Percentiles rank a stretch among this genome's conserved stretches.
Evolutionary conservation across 1,140 invertebrate genomes (phyloP).

Genomic region (Penaeus japonicus): DNA sequence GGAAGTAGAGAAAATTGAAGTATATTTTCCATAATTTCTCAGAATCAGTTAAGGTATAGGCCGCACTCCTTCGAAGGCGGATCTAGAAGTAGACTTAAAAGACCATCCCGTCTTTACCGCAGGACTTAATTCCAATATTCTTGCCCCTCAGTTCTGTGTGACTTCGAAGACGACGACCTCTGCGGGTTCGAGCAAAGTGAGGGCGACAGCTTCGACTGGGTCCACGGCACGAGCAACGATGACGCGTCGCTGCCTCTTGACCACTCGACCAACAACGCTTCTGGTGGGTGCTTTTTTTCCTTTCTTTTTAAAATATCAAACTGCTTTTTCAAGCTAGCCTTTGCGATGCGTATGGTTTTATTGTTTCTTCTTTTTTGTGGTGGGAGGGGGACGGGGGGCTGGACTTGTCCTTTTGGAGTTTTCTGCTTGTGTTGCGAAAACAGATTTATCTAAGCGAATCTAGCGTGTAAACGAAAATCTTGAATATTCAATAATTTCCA

Average conservation of each 20-base stretch:
- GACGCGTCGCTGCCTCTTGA: slow-evolving; percentile 15
- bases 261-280: slow-evolving; percentile 30
- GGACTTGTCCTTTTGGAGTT: too few species aligned
- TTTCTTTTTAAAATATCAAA: not conserved
- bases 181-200: slow-evolving; percentile 46
- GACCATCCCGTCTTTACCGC: not conserved
- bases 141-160: slow-evolving; percentile 34
- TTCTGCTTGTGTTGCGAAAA: too few species aligned
- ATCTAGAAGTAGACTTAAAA: too few species aligned
- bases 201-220: slow-evolving; percentile 33
- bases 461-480: too few species aligned
- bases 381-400: too few species aligned
- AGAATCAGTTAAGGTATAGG: too few species aligned
- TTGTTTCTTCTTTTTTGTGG: not conserved
- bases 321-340: not conserved
- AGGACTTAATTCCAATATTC: too few species aligned
- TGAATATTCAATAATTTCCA: too few species aligned
- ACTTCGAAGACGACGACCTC: slow-evolving; percentile 47
- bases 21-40: too few species aligned
- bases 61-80: too few species aligned
- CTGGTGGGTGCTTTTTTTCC: not conserved
- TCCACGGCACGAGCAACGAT: slow-evolving; percentile 23
- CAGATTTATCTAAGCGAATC: too few species aligned
- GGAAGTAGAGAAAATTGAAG: too few species aligned
- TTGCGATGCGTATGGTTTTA: not conserved